Evolutionary conservation across 1,140 invertebrate genomes (phyloP).

Genomic region (Globodera rostochiensis): DNA sequence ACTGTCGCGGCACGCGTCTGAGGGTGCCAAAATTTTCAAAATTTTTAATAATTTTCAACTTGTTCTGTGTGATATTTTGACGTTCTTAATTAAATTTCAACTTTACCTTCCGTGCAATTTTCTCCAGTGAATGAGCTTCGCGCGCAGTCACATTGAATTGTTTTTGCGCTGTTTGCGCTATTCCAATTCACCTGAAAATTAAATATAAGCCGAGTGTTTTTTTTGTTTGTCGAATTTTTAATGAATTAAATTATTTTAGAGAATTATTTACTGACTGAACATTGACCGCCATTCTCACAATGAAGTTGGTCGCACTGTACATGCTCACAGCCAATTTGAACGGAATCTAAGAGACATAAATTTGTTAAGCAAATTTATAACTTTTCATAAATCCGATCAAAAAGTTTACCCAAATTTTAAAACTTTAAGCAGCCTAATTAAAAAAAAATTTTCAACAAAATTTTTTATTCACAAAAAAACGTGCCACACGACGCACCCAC

Average conservation of each 20-base stretch:
- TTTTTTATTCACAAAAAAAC: not conserved
- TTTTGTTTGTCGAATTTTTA: not conserved
- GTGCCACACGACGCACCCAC: not conserved
- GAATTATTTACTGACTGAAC: slow-evolving; percentile 44
- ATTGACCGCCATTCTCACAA: slow-evolving; percentile 54
- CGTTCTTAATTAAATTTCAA: not conserved
- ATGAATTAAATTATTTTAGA: not conserved
- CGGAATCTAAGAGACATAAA: slow-evolving; percentile 41
- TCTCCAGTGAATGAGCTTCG: slow-evolving; percentile 50
- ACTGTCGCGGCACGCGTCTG: no score
- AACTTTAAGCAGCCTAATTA: not conserved
- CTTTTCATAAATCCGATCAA: no score
- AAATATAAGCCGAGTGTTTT: not conserved
- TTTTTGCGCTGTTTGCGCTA: slow-evolving; percentile 21
- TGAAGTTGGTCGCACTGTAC: slow-evolving; percentile 48
- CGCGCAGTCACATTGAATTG: slow-evolving; percentile 45
- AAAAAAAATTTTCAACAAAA: not conserved
- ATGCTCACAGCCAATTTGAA: slow-evolving; percentile 46
- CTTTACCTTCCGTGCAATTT: slow-evolving; percentile 43
- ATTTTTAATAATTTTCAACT: no score
- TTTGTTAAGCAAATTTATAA: not conserved
- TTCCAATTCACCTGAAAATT: not conserved
- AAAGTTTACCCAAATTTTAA: no score
- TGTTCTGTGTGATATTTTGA: no score
- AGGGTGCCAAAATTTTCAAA: no score